phyloP scores from a whole-genome alignment of 2,797 vertebrate genomes.

The Spinibarbus caldwelli region DNA sequence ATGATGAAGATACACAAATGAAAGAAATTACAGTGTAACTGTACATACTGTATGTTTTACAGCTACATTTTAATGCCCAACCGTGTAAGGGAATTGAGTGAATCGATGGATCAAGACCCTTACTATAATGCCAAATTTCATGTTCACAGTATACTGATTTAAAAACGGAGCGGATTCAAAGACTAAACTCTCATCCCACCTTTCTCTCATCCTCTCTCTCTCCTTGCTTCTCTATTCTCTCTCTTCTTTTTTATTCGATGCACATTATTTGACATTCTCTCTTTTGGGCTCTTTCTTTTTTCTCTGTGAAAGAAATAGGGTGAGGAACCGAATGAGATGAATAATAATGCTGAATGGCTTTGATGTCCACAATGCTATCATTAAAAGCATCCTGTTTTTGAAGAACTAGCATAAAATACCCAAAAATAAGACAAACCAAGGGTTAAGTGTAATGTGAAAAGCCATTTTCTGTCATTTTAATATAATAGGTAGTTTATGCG shows the following conservation, averaged over 20 bases:
- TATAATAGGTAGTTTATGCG: not conserved
- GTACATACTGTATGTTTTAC: not conserved
- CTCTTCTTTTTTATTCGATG: not conserved
- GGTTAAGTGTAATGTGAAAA: not conserved
- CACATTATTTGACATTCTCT: not conserved
- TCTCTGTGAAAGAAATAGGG: not conserved
- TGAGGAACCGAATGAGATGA: not conserved
- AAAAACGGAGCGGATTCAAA: not conserved
- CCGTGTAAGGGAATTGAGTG: no score
- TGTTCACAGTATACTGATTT: not conserved
- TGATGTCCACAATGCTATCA: not conserved
- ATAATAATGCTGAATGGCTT: conserved; percentile 3
- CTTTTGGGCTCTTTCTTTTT: not conserved
- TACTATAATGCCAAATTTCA: not conserved
- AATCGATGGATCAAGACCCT: not conserved
- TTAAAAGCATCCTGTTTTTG: not conserved
- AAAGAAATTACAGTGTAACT: no score
- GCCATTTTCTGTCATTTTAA: not conserved
- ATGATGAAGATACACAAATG: no score
- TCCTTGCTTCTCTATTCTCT: not conserved
- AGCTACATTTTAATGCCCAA: not conserved
- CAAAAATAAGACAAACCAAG: not conserved
- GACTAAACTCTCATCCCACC: conserved; percentile 2
- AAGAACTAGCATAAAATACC: not conserved
- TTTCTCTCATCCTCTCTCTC: conserved; percentile 31